Evolutionary conservation across 2,888 invertebrate species (phyloP).

Genomic region (Mimas tiliae): DNA sequence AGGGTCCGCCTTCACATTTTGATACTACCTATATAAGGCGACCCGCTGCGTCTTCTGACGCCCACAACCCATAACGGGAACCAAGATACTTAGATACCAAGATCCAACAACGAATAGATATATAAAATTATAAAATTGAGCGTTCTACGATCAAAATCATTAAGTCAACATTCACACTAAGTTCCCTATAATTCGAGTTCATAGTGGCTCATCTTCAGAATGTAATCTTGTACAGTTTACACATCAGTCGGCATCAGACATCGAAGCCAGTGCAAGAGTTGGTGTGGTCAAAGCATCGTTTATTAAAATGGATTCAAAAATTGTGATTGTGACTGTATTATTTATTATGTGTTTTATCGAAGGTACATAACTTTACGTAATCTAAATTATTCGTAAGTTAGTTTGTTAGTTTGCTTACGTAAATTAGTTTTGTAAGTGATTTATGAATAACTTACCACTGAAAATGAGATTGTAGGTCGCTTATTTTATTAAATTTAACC

Average conservation of each 20-base stretch:
- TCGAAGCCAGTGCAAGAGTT: neutral
- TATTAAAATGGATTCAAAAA: constrained; percentile 4
- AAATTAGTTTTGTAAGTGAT: too few relatives aligned
- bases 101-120: too few relatives aligned
- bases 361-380: neutral
- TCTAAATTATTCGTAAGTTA: too few relatives aligned
- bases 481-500: too few relatives aligned
- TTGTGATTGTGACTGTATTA: neutral
- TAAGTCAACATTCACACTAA: neutral
- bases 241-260: constrained; percentile 1
- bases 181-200: constrained; percentile 12
- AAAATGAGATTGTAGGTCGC: too few relatives aligned
- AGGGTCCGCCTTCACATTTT: too few relatives aligned
- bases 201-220: constrained; percentile 15
- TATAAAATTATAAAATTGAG: neutral
- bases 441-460: too few relatives aligned
- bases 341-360: constrained; percentile 18
- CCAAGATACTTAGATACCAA: too few relatives aligned
- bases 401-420: too few relatives aligned
- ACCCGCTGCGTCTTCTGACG: too few relatives aligned
- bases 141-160: constrained; percentile 8
- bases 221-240: constrained; percentile 11
- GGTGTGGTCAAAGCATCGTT: neutral
- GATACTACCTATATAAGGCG: too few relatives aligned
- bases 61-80: too few relatives aligned